These are phyloP conservation scores for Agrilus planipennis DNA, from an alignment of 1,140 invertebrate species.

Conservation along the genomic window DNA sequence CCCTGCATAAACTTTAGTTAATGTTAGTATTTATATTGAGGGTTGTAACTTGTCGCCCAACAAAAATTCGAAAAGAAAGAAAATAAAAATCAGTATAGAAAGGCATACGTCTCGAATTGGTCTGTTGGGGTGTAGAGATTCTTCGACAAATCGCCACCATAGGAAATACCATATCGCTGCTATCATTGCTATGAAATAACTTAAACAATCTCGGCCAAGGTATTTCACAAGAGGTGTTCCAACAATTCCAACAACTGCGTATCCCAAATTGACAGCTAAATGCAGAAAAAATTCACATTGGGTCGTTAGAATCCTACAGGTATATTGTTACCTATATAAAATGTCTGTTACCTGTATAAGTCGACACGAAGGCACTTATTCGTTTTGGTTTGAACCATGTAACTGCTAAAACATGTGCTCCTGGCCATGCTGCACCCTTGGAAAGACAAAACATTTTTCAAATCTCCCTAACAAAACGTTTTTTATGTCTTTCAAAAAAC, in stretches of 20 bases:
- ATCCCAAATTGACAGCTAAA: conserved; percentile 44
- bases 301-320: no score
- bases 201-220: conserved; percentile 44
- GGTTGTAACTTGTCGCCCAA: no score
- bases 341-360: conserved; percentile 38
- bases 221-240: conserved; percentile 40
- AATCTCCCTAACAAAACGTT: not conserved
- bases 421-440: conserved; percentile 46
- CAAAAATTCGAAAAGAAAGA: no score
- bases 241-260: conserved; percentile 42
- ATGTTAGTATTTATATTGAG: no score
- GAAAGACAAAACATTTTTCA: not conserved
- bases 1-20: no score
- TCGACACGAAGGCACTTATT: conserved; percentile 43
- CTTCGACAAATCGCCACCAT: conserved; percentile 55
- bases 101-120: conserved; percentile 29
- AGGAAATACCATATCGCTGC: conserved; percentile 54
- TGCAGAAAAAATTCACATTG: no score
- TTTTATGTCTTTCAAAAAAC: not conserved
- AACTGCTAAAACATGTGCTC: conserved; percentile 46
- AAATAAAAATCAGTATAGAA: not conserved
- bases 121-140: conserved; percentile 35
- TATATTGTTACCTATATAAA: no score
- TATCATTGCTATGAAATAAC: conserved; percentile 43
- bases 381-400: conserved; percentile 47